Evolutionary conservation across 2,888 invertebrate genomes (phyloP).

Genomic region (Tetranychus piercei): DNA sequence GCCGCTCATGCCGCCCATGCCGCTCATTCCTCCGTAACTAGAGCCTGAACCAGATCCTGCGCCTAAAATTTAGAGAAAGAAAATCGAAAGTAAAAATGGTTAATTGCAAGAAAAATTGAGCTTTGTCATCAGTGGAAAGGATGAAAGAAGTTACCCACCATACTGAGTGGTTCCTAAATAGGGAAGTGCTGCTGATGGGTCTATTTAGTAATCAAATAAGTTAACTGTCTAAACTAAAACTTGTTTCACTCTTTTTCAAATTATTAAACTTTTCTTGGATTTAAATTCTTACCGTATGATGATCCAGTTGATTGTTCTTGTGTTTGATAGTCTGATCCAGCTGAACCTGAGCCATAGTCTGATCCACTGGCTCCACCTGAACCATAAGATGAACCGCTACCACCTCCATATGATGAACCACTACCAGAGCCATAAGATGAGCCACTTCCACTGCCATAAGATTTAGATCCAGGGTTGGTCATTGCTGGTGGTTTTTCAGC

Average conservation of each 20-base stretch:
- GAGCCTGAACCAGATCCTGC: neutral
- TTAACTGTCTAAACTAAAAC: too few relatives aligned
- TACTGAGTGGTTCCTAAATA: neutral
- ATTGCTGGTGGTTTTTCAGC: constrained; percentile 4
- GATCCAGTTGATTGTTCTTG: neutral
- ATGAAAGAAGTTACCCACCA: neutral
- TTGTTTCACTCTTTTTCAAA: too few relatives aligned
- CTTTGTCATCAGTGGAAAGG: neutral
- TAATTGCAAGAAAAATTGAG: neutral
- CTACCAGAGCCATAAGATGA: neutral
- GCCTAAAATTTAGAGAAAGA: neutral
- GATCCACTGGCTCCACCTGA: neutral
- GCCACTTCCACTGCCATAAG: constrained; percentile 6
- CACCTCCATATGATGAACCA: neutral
- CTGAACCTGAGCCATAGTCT: constrained; percentile 7
- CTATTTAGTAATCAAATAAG: neutral
- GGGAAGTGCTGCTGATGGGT: neutral
- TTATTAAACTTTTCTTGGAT: too few relatives aligned
- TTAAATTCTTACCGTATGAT: neutral
- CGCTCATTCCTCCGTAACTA: neutral
- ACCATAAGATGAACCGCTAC: neutral
- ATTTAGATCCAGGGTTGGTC: constrained; percentile 1
- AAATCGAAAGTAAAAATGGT: too few relatives aligned
- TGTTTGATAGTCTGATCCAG: neutral
- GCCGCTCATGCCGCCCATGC: neutral